Percentiles rank a stretch among this genome's conserved stretches.
Conservation (phyloP, 2,113 vertebrate genomes). For the Microtus richardsoni region DNA sequence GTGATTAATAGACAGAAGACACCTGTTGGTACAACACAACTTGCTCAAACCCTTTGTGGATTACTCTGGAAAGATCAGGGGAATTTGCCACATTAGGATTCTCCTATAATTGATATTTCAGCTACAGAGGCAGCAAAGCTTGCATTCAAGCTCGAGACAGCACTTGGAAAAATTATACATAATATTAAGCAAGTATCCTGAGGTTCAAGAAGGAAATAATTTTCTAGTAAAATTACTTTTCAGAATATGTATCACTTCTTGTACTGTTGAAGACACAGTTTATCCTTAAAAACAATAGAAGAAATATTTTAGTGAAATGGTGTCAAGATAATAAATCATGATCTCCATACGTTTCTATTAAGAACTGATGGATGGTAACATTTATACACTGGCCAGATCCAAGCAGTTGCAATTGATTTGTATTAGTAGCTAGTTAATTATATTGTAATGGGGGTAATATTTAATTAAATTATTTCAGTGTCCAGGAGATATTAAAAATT, state of each 20-base stretch:
- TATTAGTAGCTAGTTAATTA: conserved; percentile 92
- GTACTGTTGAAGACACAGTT: conserved; percentile 67
- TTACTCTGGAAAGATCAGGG: neutral
- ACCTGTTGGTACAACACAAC: conserved; percentile 14
- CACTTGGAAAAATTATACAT: conserved; percentile 20
- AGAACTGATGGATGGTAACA: conserved; percentile 81
- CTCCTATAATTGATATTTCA: conserved; percentile 50
- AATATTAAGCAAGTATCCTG: neutral
- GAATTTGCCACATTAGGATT: neutral
- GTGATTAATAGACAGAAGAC: neutral
- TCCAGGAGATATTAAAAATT: conserved; percentile 72
- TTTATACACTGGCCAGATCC: conserved; percentile 86
- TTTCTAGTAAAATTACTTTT: conserved; percentile 75
- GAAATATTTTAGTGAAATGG: conserved; percentile 23
- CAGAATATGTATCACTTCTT: neutral
- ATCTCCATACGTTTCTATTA: conserved; percentile 78
- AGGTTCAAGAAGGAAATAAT: conserved; percentile 70
- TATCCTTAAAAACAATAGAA: conserved; percentile 77
- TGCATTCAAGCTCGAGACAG: conserved; percentile 22
- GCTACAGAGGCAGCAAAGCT: neutral
- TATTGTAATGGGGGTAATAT: conserved; percentile 87
- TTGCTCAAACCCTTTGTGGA: conserved; percentile 31
- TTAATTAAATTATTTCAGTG: conserved; percentile 86
- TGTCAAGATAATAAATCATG: conserved; percentile 80
- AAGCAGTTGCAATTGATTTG: conserved; percentile 89